These are phyloP conservation scores for Pollenia amentaria DNA, from an alignment of 2,888 invertebrate species.

Conservation along the genomic window DNA sequence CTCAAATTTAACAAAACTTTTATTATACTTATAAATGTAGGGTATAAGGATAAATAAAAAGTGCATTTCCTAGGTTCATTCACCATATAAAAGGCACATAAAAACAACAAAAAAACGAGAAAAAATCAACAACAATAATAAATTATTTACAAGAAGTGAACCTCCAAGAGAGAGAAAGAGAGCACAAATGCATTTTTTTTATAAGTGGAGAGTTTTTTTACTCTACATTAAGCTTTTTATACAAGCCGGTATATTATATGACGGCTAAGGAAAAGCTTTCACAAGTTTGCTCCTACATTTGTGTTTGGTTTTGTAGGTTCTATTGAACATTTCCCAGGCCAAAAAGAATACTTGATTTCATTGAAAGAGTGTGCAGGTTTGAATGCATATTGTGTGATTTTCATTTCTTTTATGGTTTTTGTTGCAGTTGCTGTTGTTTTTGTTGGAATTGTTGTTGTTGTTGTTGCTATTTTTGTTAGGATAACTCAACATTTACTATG, in stretches of 20 bases:
- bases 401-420: neutral
- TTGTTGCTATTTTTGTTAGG: too few species aligned
- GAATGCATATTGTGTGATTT: constrained; percentile 43
- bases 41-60: constrained; percentile 66
- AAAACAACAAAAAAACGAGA: constrained; percentile 22
- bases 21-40: constrained; percentile 52
- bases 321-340: constrained; percentile 64
- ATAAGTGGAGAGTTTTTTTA: constrained; percentile 45
- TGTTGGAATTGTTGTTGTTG: constrained; percentile 28
- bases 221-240: constrained; percentile 13
- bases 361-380: constrained; percentile 5
- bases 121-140: constrained; percentile 35
- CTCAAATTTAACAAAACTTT: constrained; percentile 34
- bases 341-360: constrained; percentile 51
- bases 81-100: constrained; percentile 72
- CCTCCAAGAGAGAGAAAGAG: neutral
- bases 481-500: constrained; percentile 80
- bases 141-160: constrained; percentile 41
- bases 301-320: constrained; percentile 44
- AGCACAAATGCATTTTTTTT: constrained; percentile 11
- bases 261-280: constrained; percentile 25
- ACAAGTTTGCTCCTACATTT: constrained; percentile 47
- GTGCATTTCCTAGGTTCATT: constrained; percentile 74
- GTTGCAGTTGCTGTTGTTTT: neutral
- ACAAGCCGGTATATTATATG: constrained; percentile 47